Conservation (phyloP, 1,140 invertebrate species). For the Eriosoma lanigerum region DNA sequence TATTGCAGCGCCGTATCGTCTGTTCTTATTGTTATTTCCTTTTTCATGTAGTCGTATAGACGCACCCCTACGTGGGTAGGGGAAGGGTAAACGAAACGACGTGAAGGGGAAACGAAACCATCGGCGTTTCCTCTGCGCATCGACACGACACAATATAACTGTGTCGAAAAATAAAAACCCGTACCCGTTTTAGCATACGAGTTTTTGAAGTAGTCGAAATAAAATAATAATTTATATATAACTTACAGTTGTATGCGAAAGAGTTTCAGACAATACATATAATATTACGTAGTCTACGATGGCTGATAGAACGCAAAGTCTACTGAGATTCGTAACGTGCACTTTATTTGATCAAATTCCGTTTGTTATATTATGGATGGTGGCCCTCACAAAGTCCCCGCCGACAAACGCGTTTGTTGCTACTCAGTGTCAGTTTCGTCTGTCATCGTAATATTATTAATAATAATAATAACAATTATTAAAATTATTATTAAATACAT, state of each 20-base stretch:
- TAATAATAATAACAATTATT: no score
- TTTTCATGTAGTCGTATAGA: conserved; percentile 9
- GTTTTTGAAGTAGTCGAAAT: conserved; percentile 1
- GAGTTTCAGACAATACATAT: no score
- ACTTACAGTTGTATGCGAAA: no score
- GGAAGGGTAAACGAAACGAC: no score
- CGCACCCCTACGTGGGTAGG: not conserved
- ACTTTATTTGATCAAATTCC: conserved; percentile 8
- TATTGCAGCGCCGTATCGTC: conserved; percentile 47
- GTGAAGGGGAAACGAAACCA: not conserved
- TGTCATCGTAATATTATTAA: not conserved
- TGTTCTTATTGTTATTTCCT: conserved; percentile 49
- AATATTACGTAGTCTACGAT: not conserved
- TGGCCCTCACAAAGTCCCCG: no score
- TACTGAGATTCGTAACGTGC: not conserved
- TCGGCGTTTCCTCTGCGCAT: conserved; percentile 22
- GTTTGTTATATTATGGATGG: no score
- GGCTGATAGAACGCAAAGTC: not conserved
- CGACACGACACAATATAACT: conserved; percentile 12
- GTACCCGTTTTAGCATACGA: not conserved
- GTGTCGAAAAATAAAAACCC: conserved; percentile 2
- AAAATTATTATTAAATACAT: no score
- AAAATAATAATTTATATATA: no score
- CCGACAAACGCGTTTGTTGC: not conserved
- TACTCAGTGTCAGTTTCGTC: not conserved